Base-by-base conservation (phyloP, 2,113 vertebrate genomes). In the Atherinomorus stipes region DNA sequence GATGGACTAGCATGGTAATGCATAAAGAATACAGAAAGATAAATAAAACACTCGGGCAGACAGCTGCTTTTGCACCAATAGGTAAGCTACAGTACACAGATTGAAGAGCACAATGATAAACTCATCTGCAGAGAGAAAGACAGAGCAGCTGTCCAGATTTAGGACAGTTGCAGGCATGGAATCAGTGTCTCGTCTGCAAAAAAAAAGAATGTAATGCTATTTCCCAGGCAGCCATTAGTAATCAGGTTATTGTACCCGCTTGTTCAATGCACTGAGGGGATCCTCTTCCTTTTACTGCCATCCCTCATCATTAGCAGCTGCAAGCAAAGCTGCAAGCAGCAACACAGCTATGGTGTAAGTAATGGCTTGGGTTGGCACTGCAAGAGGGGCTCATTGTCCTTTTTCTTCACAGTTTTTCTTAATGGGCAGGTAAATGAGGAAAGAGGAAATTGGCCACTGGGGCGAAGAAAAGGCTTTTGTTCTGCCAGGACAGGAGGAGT, bases 191-290 rank as follows among this genome's bases (percentile, higher is more conserved):
- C 19, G 50, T 89, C 85, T 84, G 78, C 71, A 78, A 85, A 51
- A 34, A n/a, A 31, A 34, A 73, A 86, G 62, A 79, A 80, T 74
- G 68, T 83, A 90, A 90, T 84, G 81, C 77, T 84, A 91, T 91
- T 92, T 90, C 80, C 62, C 79, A 77, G 81, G 80, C 84, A 75
- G 84, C 76, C 64, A 16, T 80, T 74, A 64, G 80, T 93, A 93
- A 94, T 93, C 88, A 90, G 87, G 85, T 90, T 92, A 90, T 76
- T 81, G 83, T 84, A 86, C 62, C n/a, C 62, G 62, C 68, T 59
- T 76, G 76, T 77, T 88, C 76, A 76, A 51, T 67, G 86, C 78
- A 79, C 78, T 69, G 81, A 80, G 66, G 83, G 77, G 88, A 84
- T 84, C 85, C 81, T 88, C 80, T 64, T 89, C 70, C 80, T 80